Base-by-base conservation (phyloP, 2,113 vertebrate species). In the Columba janthina region DNA sequence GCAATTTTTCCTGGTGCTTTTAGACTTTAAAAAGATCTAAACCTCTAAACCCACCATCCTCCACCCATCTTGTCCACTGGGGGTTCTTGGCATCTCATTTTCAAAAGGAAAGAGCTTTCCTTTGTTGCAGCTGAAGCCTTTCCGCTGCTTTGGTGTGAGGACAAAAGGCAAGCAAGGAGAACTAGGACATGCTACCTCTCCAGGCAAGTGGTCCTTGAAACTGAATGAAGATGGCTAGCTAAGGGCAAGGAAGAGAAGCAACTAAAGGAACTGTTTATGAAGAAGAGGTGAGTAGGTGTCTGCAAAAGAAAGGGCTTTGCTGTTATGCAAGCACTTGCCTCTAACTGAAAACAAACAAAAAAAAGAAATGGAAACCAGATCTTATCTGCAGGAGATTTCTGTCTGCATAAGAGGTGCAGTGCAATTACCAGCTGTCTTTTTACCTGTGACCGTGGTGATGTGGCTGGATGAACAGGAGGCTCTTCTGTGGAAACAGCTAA, bases 401-500 rank as follows among this genome's bases (percentile, higher is more conserved):
- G 46, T 32, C 62, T 80, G 34, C 29, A 60, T 70, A 50, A 85
- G 72, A 82, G 42, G n/a, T 53, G 44, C 31, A 71, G 60, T 26
- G 29, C n/a, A 28, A 60, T 56, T 71, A 42, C 56, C 72, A 69
- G n/a, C 21, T 70, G 28, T 10, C 28, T 78, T 88, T 97, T 97
- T 98, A 99, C 98, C 99, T 99, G 98, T 70, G 98, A 97, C 94
- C 97, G 98, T 89, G 98, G 98, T 73, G 99, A 98, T n/a, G 98
- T 98, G 58, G 98, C 98, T 32, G 98, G 98, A 92, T 98, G 96
- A 54, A 98, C 98, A 82, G 98, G 98, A 94, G 98, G 98, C 95
- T 99, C 98, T 94, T 99, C 98, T 1, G 98, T 98, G 86, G 97
- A 98, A 93, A 96, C 98, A 32, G 97, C 98, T 76, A 97, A 96